These are phyloP conservation scores for Brachyptera putata DNA, from an alignment of 2,888 invertebrate genomes.

Conservation along the genomic window DNA sequence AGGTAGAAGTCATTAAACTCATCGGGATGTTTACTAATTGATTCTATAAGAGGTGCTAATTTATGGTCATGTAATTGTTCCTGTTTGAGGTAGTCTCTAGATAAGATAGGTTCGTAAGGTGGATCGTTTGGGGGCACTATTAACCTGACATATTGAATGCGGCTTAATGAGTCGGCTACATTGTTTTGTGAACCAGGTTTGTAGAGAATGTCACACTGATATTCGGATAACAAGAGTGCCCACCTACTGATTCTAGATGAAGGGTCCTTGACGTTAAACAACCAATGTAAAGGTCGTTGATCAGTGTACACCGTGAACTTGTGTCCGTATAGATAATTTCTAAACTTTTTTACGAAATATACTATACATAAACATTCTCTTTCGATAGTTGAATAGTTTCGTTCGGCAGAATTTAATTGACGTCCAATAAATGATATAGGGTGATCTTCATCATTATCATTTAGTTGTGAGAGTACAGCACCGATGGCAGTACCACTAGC, in stretches of 20 bases:
- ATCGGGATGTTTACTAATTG: too few relatives aligned
- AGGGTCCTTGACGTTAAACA: background rate
- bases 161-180: background rate
- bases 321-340: background rate
- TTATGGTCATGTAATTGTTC: too few relatives aligned
- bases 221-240: conserved; percentile 4
- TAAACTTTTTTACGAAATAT: conserved; percentile 29
- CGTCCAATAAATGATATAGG: conserved; percentile 33
- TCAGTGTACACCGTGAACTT: conserved; percentile 14
- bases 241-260: background rate
- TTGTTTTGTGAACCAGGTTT: background rate
- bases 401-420: conserved; percentile 23
- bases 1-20: too few relatives aligned
- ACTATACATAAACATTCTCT: conserved; percentile 31
- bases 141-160: background rate
- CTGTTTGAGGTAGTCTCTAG: too few relatives aligned
- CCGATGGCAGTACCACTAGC: conserved; percentile 29
- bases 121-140: too few relatives aligned
- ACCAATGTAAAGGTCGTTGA: background rate
- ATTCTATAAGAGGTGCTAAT: too few relatives aligned
- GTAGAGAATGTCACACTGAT: conserved; percentile 15
- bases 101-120: too few relatives aligned
- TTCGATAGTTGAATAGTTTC: conserved; percentile 26
- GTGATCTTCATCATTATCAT: conserved; percentile 20
- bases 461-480: conserved; percentile 29